Percentiles rank a stretch among this genome's conserved stretches.
Evolutionary conservation across 2,113 vertebrate species (phyloP).

Genomic region (Illadopsis cleaveri): DNA sequence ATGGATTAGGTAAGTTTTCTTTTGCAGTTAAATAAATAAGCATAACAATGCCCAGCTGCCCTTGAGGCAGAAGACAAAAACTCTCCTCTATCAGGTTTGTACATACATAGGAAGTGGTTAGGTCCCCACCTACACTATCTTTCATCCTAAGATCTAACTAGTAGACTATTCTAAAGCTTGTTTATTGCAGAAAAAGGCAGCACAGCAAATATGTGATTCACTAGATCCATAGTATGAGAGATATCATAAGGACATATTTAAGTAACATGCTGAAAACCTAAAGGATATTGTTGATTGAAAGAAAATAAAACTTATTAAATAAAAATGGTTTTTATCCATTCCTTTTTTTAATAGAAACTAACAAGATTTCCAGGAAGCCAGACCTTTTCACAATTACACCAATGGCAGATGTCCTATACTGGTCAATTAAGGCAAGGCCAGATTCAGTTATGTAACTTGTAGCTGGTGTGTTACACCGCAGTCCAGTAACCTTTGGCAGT

Average conservation of each 20-base stretch:
- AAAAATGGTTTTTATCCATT: background rate
- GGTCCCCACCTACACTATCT: background rate
- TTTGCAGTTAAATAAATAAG: background rate
- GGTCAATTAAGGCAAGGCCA: background rate
- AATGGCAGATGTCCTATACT: background rate
- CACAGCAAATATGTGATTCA: background rate
- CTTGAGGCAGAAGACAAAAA: background rate
- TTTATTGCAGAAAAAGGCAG: background rate
- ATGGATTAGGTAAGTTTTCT: background rate
- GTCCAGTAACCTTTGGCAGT: accelerated
- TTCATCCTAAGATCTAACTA: background rate
- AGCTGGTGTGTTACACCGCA: background rate
- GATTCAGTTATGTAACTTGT: background rate
- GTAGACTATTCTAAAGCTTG: background rate
- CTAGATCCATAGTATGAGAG: background rate
- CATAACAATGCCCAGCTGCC: background rate
- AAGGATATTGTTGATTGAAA: background rate
- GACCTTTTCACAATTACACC: background rate
- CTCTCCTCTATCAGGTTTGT: accelerated
- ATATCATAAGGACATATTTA: background rate
- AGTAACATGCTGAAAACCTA: background rate
- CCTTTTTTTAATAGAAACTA: background rate
- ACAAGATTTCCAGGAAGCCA: background rate
- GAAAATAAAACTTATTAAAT: background rate
- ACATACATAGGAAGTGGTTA: background rate